These are phyloP conservation scores for Melanerpes formicivorus DNA, from an alignment of 2,113 vertebrate genomes.

Conservation along the genomic window DNA sequence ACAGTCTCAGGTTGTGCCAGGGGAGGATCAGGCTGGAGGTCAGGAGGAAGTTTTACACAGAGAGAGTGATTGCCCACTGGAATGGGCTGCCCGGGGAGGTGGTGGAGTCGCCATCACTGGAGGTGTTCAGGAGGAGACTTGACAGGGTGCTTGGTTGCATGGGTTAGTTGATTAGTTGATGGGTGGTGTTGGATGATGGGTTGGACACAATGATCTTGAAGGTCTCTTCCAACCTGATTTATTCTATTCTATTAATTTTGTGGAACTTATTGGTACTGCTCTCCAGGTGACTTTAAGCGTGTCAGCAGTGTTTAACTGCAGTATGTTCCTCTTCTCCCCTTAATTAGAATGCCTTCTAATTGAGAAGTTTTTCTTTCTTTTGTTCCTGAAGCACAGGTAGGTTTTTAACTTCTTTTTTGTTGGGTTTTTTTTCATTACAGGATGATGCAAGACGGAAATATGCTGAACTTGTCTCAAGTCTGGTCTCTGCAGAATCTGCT, in stretches of 20 bases:
- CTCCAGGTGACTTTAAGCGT: not conserved
- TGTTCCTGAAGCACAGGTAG: not conserved
- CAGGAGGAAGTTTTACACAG: too few relatives aligned
- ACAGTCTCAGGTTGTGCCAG: too few relatives aligned
- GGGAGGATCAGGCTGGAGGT: too few relatives aligned
- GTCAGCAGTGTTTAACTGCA: not conserved
- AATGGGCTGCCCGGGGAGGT: too few relatives aligned
- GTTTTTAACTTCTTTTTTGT: not conserved
- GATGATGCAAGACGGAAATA: constrained; percentile 87
- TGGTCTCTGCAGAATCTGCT: constrained; percentile 75
- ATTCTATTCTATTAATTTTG: not conserved
- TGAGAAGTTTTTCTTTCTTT: not conserved
- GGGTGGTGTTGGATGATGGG: too few relatives aligned
- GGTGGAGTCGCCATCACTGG: too few relatives aligned
- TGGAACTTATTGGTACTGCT: not conserved
- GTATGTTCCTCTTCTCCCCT: not conserved
- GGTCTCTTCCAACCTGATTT: too few relatives aligned
- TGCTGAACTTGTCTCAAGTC: constrained; percentile 80
- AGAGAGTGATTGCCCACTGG: too few relatives aligned
- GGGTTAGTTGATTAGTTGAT: too few relatives aligned
- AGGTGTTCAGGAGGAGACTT: too few relatives aligned
- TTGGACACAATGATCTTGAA: too few relatives aligned
- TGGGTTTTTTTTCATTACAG: constrained; percentile 64
- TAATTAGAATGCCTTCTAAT: not conserved
- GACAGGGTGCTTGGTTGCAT: too few relatives aligned